Percentiles rank a stretch among this genome's conserved stretches.
phyloP scores from a whole-genome alignment of 2,113 vertebrate species.

The Elaphurus davidianus region DNA sequence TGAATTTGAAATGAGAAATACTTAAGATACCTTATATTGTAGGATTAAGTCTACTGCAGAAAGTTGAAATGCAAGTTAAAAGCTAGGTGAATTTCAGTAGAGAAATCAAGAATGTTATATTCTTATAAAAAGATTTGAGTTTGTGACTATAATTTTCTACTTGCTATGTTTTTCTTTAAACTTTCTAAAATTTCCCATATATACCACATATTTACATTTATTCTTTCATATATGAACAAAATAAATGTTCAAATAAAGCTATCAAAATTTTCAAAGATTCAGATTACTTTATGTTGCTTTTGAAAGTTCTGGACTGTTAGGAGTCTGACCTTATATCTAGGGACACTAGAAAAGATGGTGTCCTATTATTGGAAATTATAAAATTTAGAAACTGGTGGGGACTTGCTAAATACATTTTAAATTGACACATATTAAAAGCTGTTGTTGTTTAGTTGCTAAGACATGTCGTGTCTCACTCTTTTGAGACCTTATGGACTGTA shows the following conservation, averaged over 20 bases:
- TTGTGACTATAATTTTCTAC: background rate
- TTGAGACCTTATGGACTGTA: background rate
- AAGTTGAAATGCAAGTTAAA: background rate
- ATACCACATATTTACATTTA: background rate
- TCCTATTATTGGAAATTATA: background rate
- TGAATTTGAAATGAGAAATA: background rate
- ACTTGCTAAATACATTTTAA: slow-evolving; percentile 22
- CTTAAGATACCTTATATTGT: background rate
- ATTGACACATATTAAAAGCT: background rate
- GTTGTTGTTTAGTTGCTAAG: background rate
- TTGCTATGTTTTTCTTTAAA: background rate
- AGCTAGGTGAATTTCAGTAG: background rate
- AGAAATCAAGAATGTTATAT: background rate
- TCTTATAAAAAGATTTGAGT: background rate
- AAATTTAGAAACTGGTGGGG: background rate
- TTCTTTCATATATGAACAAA: background rate
- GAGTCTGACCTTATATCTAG: background rate
- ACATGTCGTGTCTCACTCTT: background rate
- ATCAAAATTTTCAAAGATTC: background rate
- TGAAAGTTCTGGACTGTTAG: background rate
- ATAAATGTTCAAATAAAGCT: background rate
- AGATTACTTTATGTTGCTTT: background rate
- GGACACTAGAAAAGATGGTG: background rate
- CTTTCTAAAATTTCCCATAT: background rate
- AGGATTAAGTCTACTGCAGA: background rate